Base-by-base conservation (phyloP, 2,797 vertebrate genomes). In the Toxotes lorentzi region DNA sequence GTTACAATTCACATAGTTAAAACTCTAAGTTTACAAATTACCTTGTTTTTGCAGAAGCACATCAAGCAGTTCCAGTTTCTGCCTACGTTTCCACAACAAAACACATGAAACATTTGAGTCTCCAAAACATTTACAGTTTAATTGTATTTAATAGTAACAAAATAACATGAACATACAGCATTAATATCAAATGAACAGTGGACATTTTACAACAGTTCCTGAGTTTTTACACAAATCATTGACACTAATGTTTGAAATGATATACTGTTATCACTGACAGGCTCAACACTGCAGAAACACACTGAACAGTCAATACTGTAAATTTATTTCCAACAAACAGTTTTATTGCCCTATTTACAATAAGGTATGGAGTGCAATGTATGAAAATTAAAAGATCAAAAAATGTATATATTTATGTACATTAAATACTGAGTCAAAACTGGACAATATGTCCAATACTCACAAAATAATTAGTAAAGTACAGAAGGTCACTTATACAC, bases 401-500 rank as follows among this genome's bases (percentile, higher is more conserved):
- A 95, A 84, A 92, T 79, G 21, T 88, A 88, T 90, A 67, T 87
- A 82, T 88, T 76, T 87, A 89, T 88, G 70, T 90, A 93, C 93
- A 94, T 23, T 89, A 17, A 70, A 78, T 88, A 93, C 82, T 63
- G 70, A 91, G 78, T 91, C 69, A 79, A 89, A 92, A 86, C 82
- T 91, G 92, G 94, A 94, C 93, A 95, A 94, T 94, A 93, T 95
- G 94, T 95, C 93, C 94, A 92, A 95, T 94, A 92, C 88, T 88
- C 81, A 91, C 43, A 90, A 93, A 91, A 92, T 78, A 93, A 94
- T 89, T 88, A 91, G 89, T 92, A 92, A 90, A 95, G 93, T 91
- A 95, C 90, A 91, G 93, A 95, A 96, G 95, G 95, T 95, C 95
- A 96, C 95, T 96, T 96, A 89, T 92, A 95, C 93, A 94, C 91